Evolutionary conservation across 2,888 invertebrate species (phyloP).

Genomic region (Conchocele bisecta): DNA sequence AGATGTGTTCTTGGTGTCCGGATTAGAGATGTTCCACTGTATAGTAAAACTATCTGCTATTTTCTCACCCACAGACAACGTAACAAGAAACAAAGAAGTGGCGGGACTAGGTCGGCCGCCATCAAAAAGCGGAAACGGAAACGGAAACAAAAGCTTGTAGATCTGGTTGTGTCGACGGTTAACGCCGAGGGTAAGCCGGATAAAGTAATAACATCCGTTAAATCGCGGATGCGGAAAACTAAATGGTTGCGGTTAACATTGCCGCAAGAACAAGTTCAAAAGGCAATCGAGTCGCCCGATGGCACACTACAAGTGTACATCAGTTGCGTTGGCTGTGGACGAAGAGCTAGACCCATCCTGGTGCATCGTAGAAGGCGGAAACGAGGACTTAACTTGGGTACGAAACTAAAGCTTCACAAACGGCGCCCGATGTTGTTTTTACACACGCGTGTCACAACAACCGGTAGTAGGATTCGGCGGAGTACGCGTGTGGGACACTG

Average conservation of each 20-base stretch:
- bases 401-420: constrained; percentile 15
- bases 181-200: constrained; percentile 31
- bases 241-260: constrained; percentile 48
- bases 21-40: too few relatives aligned
- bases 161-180: constrained; percentile 29
- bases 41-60: too few relatives aligned
- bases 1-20: too few relatives aligned
- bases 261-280: constrained; percentile 41
- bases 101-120: not conserved
- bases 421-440: constrained; percentile 35
- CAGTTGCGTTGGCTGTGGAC: constrained; percentile 46
- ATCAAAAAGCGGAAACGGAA: constrained; percentile 7
- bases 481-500: not conserved
- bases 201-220: constrained; percentile 24
- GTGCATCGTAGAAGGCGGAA: constrained; percentile 30
- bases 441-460: constrained; percentile 11
- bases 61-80: too few relatives aligned
- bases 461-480: not conserved
- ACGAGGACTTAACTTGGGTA: not conserved
- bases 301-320: constrained; percentile 39
- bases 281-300: constrained; percentile 29
- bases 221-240: constrained; percentile 44
- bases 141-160: constrained; percentile 12
- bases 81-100: too few relatives aligned
- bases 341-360: constrained; percentile 34